A percentile compares a stretch with the other conserved stretches of the same genome.
Conservation (phyloP, 2,113 vertebrate species). For the Butorides virescens region DNA sequence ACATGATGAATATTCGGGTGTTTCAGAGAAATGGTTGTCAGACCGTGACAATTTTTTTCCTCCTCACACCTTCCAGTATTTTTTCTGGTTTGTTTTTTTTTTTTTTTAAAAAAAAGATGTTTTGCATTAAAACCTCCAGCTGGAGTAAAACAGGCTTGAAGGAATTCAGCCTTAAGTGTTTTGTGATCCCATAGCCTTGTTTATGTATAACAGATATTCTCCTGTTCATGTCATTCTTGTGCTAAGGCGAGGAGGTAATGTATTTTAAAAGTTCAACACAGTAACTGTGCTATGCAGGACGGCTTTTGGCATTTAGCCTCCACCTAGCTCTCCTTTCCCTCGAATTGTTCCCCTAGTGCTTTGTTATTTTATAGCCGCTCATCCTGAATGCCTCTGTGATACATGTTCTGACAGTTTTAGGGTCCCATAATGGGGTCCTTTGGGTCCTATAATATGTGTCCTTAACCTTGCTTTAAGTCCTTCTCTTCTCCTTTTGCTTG, state of each 20-base stretch:
- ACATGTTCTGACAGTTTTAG: fast-evolving
- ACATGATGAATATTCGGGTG: fast-evolving
- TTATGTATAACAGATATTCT: fast-evolving
- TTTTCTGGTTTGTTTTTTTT: neutral
- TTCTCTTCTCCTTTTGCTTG: neutral
- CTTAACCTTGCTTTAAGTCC: neutral
- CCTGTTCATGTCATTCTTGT: fast-evolving
- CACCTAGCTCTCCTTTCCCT: neutral
- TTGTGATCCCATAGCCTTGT: fast-evolving
- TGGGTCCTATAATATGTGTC: fast-evolving
- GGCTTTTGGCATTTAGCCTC: fast-evolving
- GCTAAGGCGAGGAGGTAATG: neutral
- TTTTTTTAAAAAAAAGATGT: fast-evolving
- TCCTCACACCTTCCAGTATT: fast-evolving
- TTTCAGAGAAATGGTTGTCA: neutral
- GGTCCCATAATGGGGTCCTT: neutral
- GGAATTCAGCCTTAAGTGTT: neutral
- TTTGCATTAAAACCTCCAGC: neutral
- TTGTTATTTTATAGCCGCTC: neutral
- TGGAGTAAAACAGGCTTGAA: neutral
- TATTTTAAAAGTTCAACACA: fast-evolving
- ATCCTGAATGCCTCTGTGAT: no score
- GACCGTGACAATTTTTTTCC: no score
- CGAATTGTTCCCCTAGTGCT: fast-evolving
- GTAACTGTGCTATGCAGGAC: fast-evolving